Conservation (phyloP, 2,797 vertebrate species). For the Adrianichthys oophorus region DNA sequence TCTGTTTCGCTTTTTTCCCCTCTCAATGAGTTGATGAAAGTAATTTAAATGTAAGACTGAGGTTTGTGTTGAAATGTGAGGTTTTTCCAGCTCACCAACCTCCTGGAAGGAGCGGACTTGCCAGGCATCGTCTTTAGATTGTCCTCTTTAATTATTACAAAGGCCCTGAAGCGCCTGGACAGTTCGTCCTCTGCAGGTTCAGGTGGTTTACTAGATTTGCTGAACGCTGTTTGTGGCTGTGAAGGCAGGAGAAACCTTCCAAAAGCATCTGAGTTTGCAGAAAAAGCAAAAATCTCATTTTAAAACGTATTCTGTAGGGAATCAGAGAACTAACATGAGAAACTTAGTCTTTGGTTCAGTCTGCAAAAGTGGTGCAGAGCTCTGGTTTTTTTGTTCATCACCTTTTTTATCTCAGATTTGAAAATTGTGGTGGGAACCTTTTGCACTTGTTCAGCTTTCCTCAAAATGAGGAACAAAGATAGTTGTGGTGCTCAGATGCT, state of each 20-base stretch:
- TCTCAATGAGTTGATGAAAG: conserved; percentile 6
- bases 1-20: conserved; percentile 4
- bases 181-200: conserved; percentile 53
- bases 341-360: too few relatives aligned
- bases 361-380: too few relatives aligned
- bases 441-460: not conserved
- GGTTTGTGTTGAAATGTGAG: not conserved
- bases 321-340: too few relatives aligned
- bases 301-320: not conserved
- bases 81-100: conserved; percentile 37
- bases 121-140: conserved; percentile 80
- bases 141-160: conserved; percentile 81
- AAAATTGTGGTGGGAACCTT: not conserved
- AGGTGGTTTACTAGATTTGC: conserved; percentile 16
- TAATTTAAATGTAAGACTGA: conserved; percentile 5
- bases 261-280: conserved; percentile 31
- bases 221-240: not conserved
- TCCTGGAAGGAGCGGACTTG: conserved; percentile 49
- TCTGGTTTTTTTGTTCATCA: not conserved
- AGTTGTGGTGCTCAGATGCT: conserved; percentile 39
- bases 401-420: not conserved
- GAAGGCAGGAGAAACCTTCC: conserved; percentile 22
- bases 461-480: conserved; percentile 1
- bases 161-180: conserved; percentile 77
- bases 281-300: not conserved